A percentile compares a stretch with the other conserved stretches of the same genome.
These are phyloP conservation scores for Lates calcarifer DNA, from an alignment of 2,113 vertebrate species.

Conservation along the genomic window DNA sequence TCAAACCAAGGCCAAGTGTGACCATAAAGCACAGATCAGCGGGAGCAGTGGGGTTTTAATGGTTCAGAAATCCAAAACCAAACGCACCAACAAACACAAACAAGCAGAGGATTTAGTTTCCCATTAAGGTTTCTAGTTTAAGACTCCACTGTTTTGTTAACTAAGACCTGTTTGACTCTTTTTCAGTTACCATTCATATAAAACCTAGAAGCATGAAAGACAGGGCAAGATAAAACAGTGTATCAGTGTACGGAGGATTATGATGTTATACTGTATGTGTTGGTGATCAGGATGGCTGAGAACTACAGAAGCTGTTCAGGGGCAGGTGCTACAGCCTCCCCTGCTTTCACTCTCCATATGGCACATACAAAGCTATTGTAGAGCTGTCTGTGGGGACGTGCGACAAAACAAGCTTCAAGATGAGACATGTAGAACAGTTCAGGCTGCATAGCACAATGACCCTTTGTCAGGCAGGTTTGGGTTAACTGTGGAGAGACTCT, in stretches of 20 bases:
- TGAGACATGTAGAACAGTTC: not conserved
- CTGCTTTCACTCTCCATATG: slow-evolving; percentile 58
- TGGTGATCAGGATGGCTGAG: slow-evolving; percentile 9
- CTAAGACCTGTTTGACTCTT: slow-evolving; percentile 2
- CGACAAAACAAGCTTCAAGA: slow-evolving; percentile 31
- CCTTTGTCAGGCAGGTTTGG: not conserved
- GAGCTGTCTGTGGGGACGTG: slow-evolving; percentile 13
- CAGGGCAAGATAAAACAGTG: not conserved
- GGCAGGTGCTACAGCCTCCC: slow-evolving; percentile 38
- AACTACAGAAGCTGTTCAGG: slow-evolving; percentile 15
- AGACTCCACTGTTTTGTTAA: not conserved
- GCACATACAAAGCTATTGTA: slow-evolving; percentile 50
- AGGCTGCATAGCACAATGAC: not conserved
- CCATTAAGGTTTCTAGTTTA: not conserved
- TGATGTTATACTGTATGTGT: slow-evolving; percentile 2
- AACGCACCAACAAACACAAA: slow-evolving; percentile 44
- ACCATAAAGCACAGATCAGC: slow-evolving; percentile 23
- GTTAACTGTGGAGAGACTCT: not conserved
- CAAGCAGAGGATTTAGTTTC: slow-evolving; percentile 7
- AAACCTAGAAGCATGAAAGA: slow-evolving; percentile 13
- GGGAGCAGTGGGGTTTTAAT: slow-evolving; percentile 45
- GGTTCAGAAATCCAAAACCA: slow-evolving; percentile 42
- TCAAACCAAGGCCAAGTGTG: slow-evolving; percentile 18
- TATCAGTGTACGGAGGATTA: not conserved
- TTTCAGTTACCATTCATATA: not conserved